These are phyloP conservation scores for Gryllus bimaculatus DNA, from an alignment of 1,140 invertebrate species.

Conservation along the genomic window DNA sequence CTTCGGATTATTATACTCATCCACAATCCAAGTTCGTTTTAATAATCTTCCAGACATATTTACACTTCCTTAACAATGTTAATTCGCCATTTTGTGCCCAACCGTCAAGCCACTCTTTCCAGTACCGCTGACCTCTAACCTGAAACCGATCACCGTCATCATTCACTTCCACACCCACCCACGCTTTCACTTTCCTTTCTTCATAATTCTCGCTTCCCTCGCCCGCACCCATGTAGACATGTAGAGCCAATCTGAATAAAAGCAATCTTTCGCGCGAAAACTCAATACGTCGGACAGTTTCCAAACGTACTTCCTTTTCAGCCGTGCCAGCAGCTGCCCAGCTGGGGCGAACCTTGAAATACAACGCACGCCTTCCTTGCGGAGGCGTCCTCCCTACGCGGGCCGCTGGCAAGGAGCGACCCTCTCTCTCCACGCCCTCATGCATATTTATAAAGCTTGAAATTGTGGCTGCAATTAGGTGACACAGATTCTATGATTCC, in stretches of 20 bases:
- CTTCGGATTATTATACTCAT: too few relatives aligned
- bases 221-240: background rate
- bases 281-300: background rate
- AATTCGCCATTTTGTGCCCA: too few relatives aligned
- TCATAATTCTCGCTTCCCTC: background rate
- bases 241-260: background rate
- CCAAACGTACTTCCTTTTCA: background rate
- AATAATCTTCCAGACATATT: too few relatives aligned
- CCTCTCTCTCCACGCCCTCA: background rate
- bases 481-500: conserved; percentile 2
- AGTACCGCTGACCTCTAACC: too few relatives aligned
- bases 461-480: background rate
- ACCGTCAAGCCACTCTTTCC: too few relatives aligned
- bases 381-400: background rate
- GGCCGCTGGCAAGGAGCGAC: background rate
- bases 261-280: background rate
- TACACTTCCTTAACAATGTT: too few relatives aligned
- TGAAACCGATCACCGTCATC: too few relatives aligned
- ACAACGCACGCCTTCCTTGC: background rate
- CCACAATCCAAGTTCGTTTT: too few relatives aligned
- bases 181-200: background rate
- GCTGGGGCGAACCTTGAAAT: background rate
- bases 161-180: too few relatives aligned
- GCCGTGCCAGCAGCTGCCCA: background rate
- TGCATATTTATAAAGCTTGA: background rate